A percentile compares a stretch with the other conserved stretches of the same genome.
Evolutionary conservation across 37 sponge, comb jelly and placozoan genomes (phyloP).

Genomic region (Tethya wilhelma): DNA sequence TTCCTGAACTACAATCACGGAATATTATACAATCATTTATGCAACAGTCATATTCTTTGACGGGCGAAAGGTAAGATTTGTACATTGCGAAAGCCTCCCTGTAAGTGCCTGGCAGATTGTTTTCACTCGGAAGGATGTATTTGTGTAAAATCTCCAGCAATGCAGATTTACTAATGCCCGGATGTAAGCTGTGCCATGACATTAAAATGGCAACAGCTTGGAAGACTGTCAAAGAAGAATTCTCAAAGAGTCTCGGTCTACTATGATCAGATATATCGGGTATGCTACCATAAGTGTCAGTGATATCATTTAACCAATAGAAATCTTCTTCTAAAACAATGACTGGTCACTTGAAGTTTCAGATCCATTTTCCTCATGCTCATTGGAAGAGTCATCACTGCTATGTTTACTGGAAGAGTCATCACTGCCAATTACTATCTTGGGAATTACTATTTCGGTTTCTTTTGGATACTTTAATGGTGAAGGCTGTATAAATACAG

Average conservation of each 20-base stretch:
- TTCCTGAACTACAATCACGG: background rate
- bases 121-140: background rate
- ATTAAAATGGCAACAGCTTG: background rate
- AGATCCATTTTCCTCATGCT: too few species aligned
- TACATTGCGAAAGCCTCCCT: background rate
- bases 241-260: background rate
- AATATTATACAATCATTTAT: constrained; percentile 16
- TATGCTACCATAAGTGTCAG: too few species aligned
- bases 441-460: too few species aligned
- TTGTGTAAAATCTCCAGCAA: background rate
- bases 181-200: background rate
- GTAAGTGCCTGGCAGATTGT: background rate
- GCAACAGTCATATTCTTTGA: constrained; percentile 4
- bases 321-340: too few species aligned
- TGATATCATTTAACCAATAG: too few species aligned
- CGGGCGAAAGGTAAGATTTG: background rate
- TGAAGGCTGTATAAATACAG: too few species aligned
- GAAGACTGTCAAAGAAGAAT: background rate
- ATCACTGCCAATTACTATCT: too few species aligned
- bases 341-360: too few species aligned
- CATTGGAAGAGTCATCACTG: too few species aligned
- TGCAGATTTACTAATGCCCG: constrained; percentile 2
- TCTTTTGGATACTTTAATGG: too few species aligned
- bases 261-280: too few species aligned
- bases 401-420: too few species aligned